A percentile compares a stretch with the other conserved stretches of the same genome.
Conservation (phyloP, 2,797 vertebrate genomes). For the Acipenser ruthenus region DNA sequence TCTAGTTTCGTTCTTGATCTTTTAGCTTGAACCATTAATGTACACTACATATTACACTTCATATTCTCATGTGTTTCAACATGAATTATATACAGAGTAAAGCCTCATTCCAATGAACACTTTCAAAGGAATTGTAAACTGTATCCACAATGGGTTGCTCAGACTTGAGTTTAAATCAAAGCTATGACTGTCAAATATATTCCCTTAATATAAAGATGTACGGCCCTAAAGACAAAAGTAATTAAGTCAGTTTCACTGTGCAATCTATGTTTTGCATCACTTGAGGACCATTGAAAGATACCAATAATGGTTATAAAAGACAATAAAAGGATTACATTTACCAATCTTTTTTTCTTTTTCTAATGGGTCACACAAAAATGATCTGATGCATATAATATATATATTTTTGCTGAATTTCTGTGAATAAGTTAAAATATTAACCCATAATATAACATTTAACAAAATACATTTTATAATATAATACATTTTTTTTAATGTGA, state of each 20-base stretch:
- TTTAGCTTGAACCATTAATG: slow-evolving; percentile 10
- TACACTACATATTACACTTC: neutral
- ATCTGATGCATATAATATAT: too few relatives aligned
- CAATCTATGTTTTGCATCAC: slow-evolving; percentile 12
- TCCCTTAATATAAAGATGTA: slow-evolving; percentile 5
- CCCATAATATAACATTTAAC: too few relatives aligned
- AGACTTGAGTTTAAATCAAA: slow-evolving; percentile 17
- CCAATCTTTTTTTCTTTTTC: neutral
- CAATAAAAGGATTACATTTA: neutral
- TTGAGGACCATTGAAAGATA: slow-evolving; percentile 10
- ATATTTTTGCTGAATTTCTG: too few relatives aligned
- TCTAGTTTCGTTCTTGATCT: slow-evolving; percentile 5
- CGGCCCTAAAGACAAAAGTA: slow-evolving; percentile 5
- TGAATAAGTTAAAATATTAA: too few relatives aligned
- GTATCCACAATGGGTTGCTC: slow-evolving; percentile 6
- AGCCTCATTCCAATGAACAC: slow-evolving; percentile 14
- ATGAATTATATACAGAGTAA: slow-evolving; percentile 14
- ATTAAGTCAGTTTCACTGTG: slow-evolving; percentile 11
- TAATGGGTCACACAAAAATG: too few relatives aligned
- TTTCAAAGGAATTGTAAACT: slow-evolving; percentile 15
- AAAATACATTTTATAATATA: too few relatives aligned
- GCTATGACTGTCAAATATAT: slow-evolving; percentile 10
- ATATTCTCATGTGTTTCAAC: neutral
- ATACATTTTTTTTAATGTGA: too few relatives aligned
- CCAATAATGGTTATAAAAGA: neutral